Percentiles rank a stretch among this genome's conserved stretches.
Conservation (phyloP, 2,797 vertebrate species). For the Sebastes wilsoni region DNA sequence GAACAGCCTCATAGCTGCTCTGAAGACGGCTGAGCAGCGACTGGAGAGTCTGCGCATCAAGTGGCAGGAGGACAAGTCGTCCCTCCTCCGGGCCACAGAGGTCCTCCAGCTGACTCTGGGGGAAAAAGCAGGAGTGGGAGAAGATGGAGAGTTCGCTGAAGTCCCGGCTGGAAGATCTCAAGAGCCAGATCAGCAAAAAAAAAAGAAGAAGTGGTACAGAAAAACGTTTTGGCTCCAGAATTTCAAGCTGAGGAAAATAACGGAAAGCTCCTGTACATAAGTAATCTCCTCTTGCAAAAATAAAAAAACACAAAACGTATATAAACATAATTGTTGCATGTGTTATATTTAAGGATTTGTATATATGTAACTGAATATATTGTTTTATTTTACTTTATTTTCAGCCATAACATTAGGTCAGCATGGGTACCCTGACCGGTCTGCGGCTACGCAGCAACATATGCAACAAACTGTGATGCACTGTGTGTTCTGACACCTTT, state of each 20-base stretch:
- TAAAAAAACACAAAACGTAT: too few relatives aligned
- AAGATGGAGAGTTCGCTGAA: not conserved
- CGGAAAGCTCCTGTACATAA: too few relatives aligned
- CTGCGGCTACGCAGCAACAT: too few relatives aligned
- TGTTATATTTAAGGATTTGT: not conserved
- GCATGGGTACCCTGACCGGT: too few relatives aligned
- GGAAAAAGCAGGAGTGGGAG: not conserved
- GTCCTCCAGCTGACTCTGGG: fast-evolving
- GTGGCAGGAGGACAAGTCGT: not conserved
- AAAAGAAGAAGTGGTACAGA: not conserved
- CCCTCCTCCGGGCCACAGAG: not conserved
- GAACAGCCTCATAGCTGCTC: not conserved
- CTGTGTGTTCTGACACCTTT: too few relatives aligned
- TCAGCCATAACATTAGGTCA: not conserved
- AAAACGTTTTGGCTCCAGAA: not conserved
- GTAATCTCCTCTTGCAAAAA: too few relatives aligned
- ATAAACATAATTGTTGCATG: not conserved
- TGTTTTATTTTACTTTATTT: not conserved
- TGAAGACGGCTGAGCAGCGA: not conserved
- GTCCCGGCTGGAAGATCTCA: not conserved
- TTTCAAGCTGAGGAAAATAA: not conserved
- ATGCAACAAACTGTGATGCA: too few relatives aligned
- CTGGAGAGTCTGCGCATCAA: not conserved
- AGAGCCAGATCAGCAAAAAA: not conserved
- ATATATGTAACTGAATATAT: not conserved